Base-by-base conservation (phyloP, 2,113 vertebrate species). In the Misgurnus mizolepis region DNA sequence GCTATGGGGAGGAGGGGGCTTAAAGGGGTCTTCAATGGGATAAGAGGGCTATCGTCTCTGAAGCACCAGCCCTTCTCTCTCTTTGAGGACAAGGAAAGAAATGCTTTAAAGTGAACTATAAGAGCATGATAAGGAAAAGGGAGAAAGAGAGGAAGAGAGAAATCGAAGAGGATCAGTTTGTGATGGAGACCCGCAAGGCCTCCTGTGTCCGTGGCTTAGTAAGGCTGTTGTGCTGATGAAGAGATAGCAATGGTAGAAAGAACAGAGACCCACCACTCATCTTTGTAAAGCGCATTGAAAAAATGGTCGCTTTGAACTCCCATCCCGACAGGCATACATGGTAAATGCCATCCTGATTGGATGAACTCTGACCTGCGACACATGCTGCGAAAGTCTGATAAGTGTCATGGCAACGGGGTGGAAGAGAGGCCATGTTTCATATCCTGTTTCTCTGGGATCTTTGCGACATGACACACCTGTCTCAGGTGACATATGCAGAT, bases 211-310 rank as follows among this genome's bases (percentile, higher is more conserved):
- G 47, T 76, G 85, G 79, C 78, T 86, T 86, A 86, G 72, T 58
- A 74, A 80, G 71, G 67, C 84, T 80, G 80, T 72, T 74, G 83
- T 76, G 75, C 79, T 78, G 85, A 86, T 82, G 77, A 82, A 72
- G 79, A 82, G 85, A 86, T 86, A 73, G 80, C 84, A 80, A 83
- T 83, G 83, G 86, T 80, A 80, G 80, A 88, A 86, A 87, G 78
- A 81, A 76, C 86, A 82, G 82, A 88, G 65, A 34, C 70, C 69
- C 40, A 70, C 15, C 22, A n/a, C 82, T 76, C 65, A 39, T 80
- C 93, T 92, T 92, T 93, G 93, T 94, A 94, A 92, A 89, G 83
- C 85, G 78, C 72, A 93, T 95, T 95, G 92, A 95, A 93, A 22
- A 95, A 91, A 92, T 92, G 91, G 86, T 87, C 79, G 88, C 90